These are phyloP conservation scores for Falco peregrinus DNA, from an alignment of 2,797 vertebrate species.

Conservation along the genomic window DNA sequence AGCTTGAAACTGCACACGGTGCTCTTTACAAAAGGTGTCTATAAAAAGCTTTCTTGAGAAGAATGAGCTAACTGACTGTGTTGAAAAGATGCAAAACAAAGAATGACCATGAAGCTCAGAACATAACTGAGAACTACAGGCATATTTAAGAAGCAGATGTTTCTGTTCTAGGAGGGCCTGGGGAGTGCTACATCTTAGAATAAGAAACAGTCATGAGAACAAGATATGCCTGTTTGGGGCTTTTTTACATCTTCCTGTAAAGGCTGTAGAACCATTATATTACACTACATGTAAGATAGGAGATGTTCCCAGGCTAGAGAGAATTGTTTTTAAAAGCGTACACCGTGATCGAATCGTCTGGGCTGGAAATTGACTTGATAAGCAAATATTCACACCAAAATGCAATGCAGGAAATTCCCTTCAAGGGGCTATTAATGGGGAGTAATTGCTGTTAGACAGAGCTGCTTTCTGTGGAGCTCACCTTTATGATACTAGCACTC, in stretches of 20 bases:
- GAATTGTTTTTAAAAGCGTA: neutral
- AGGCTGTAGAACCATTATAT: neutral
- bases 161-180: neutral
- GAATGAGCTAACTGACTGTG: neutral
- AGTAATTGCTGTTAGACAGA: neutral
- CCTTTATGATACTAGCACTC: neutral
- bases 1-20: slow-evolving; percentile 92
- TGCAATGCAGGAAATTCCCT: neutral
- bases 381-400: neutral
- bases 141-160: neutral
- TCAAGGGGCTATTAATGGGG: neutral
- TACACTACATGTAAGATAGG: neutral
- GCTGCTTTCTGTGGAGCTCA: neutral
- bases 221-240: neutral
- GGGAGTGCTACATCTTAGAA: neutral
- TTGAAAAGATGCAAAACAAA: neutral
- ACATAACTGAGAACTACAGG: neutral
- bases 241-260: neutral
- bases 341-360: neutral
- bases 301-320: neutral
- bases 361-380: neutral
- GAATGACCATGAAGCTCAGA: neutral
- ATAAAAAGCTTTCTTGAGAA: slow-evolving; percentile 35
- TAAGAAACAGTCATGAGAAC: neutral
- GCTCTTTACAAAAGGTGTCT: slow-evolving; percentile 90